A percentile compares a stretch with the other conserved stretches of the same genome.
phyloP scores from a whole-genome alignment of 2,888 invertebrate genomes.

The Meiosimyza decipiens region DNA sequence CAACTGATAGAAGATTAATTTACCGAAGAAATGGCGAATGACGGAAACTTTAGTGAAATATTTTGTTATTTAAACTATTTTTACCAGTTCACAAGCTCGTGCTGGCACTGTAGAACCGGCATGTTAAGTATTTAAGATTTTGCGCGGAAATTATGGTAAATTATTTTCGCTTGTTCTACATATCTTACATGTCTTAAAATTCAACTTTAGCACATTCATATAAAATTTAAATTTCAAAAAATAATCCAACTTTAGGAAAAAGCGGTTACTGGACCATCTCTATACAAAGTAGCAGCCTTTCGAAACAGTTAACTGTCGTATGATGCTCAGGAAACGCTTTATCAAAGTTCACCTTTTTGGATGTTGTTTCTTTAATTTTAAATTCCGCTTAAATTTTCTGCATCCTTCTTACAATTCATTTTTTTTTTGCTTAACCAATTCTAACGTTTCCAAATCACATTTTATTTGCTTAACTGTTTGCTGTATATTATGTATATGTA shows the following conservation, averaged over 20 bases:
- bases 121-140: no score
- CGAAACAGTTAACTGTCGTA: no score
- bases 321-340: no score
- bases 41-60: no score
- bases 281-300: no score
- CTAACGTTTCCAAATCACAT: conserved; percentile 19
- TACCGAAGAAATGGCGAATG: no score
- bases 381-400: background rate
- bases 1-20: no score
- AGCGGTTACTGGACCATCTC: background rate
- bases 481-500: background rate
- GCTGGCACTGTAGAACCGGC: no score
- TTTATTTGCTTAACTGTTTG: conserved; percentile 1
- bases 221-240: conserved; percentile 16
- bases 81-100: no score
- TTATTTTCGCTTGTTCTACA: background rate
- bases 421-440: conserved; percentile 10
- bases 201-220: conserved; percentile 15
- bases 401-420: background rate
- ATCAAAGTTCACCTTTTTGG: no score
- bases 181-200: background rate
- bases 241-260: conserved; percentile 2
- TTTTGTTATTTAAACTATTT: no score
- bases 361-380: background rate
- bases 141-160: background rate